These are phyloP conservation scores for Calidris pygmaea DNA, from an alignment of 2,113 vertebrate genomes.

Conservation along the genomic window DNA sequence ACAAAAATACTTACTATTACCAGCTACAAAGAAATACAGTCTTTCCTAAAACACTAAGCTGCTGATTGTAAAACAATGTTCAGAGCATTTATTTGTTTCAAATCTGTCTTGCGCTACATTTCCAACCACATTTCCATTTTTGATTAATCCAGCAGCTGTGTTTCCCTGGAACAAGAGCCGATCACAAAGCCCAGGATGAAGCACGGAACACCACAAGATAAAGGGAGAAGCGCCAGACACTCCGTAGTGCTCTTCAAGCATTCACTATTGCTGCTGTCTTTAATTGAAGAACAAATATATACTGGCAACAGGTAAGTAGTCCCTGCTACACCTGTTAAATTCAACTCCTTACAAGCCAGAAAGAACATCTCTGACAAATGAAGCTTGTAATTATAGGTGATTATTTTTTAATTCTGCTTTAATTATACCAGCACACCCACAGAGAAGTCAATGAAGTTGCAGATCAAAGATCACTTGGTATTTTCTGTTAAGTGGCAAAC, in stretches of 20 bases:
- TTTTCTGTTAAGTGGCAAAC: not conserved
- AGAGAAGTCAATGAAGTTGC: not conserved
- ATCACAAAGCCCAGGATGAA: conserved; percentile 28
- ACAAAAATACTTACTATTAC: not conserved
- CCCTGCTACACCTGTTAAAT: not conserved
- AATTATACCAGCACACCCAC: not conserved
- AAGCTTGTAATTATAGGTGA: not conserved
- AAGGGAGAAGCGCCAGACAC: conserved; percentile 16
- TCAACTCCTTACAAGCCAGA: not conserved
- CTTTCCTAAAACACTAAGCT: not conserved
- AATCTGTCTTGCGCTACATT: not conserved
- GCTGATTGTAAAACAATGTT: not conserved
- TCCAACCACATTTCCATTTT: conserved; percentile 37
- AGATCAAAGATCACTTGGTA: not conserved
- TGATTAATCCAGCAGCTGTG: conserved; percentile 59
- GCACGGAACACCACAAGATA: not conserved
- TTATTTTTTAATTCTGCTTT: not conserved
- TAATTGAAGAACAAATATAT: not conserved
- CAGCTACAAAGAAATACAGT: not conserved
- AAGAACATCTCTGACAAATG: not conserved
- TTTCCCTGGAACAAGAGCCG: conserved; percentile 32
- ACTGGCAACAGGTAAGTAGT: not conserved
- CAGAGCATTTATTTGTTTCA: not conserved
- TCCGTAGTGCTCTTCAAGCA: not conserved
- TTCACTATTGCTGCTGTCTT: not conserved